Conservation (phyloP, 2,797 vertebrate genomes). For the Dipus sagitta region DNA sequence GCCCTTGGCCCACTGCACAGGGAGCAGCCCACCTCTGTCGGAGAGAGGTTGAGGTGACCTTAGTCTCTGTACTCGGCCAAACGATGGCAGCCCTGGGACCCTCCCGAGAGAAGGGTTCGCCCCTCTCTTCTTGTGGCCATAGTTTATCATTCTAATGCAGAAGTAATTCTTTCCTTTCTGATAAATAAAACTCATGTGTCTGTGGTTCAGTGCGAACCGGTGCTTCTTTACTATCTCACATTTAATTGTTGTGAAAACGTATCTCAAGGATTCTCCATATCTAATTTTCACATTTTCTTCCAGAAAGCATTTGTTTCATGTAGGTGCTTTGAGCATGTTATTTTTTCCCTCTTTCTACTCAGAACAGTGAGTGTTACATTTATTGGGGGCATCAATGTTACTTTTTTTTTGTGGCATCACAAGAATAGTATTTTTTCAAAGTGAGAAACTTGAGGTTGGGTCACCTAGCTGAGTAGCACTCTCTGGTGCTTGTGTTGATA, state of each 20-base stretch:
- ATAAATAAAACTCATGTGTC: slow-evolving; percentile 73
- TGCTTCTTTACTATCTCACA: slow-evolving; percentile 62
- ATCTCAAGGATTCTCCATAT: slow-evolving; percentile 72
- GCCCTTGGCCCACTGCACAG: background rate
- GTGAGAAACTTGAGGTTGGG: slow-evolving; percentile 44
- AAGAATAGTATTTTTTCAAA: slow-evolving; percentile 53
- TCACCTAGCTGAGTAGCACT: slow-evolving; percentile 62
- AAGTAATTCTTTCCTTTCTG: slow-evolving; percentile 52
- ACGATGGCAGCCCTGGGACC: background rate
- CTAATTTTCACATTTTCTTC: slow-evolving; percentile 75
- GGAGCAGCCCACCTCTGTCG: slow-evolving; percentile 62
- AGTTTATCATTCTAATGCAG: background rate
- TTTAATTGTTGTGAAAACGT: slow-evolving; percentile 82
- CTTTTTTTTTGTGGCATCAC: slow-evolving; percentile 34
- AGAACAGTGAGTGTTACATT: slow-evolving; percentile 61
- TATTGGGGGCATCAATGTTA: slow-evolving; percentile 64
- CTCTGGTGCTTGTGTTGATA: slow-evolving; percentile 10
- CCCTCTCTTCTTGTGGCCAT: background rate
- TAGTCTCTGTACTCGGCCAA: background rate
- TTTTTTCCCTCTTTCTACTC: background rate
- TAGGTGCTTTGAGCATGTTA: slow-evolving; percentile 54
- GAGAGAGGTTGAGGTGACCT: background rate
- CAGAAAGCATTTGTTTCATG: slow-evolving; percentile 56
- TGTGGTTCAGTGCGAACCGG: slow-evolving; percentile 49
- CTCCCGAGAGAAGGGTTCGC: slow-evolving; percentile 21